Evolutionary conservation across 2,888 invertebrate genomes (phyloP).

Genomic region (Mycogona germanica): DNA sequence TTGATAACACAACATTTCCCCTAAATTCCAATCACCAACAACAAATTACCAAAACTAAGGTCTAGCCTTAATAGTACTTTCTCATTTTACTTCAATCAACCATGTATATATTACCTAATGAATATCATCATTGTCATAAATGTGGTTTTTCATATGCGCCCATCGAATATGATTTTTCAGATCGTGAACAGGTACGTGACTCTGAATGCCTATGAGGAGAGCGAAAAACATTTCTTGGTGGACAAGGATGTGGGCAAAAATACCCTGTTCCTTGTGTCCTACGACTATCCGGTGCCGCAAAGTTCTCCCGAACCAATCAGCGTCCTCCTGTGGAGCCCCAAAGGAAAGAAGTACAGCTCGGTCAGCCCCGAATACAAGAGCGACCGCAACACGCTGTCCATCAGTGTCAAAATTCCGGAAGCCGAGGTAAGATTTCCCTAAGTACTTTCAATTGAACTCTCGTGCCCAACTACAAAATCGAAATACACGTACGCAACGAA

Average conservation of each 20-base stretch:
- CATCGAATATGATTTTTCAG: slow-evolving; percentile 4
- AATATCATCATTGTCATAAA: no score
- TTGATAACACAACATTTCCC: no score
- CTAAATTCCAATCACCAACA: no score
- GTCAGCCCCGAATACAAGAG: slow-evolving; percentile 19
- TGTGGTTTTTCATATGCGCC: neutral
- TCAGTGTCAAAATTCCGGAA: slow-evolving; percentile 21
- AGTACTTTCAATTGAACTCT: neutral
- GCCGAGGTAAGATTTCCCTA: slow-evolving; percentile 21
- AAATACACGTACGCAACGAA: no score
- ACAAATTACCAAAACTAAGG: no score
- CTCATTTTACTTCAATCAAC: no score
- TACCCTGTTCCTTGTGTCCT: slow-evolving; percentile 20
- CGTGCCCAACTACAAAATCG: no score
- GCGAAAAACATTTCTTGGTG: slow-evolving; percentile 18
- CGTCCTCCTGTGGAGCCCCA: slow-evolving; percentile 21
- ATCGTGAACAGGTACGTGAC: slow-evolving; percentile 15
- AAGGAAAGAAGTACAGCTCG: slow-evolving; percentile 20
- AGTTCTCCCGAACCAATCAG: neutral
- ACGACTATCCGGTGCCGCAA: slow-evolving; percentile 13
- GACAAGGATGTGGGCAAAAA: slow-evolving; percentile 23
- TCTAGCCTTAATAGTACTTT: no score
- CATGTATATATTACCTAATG: no score
- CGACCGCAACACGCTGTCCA: slow-evolving; percentile 20
- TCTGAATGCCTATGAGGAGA: slow-evolving; percentile 2